Evolutionary conservation across 1,140 invertebrate species (phyloP).

Genomic region (Tetramorium alpestre): DNA sequence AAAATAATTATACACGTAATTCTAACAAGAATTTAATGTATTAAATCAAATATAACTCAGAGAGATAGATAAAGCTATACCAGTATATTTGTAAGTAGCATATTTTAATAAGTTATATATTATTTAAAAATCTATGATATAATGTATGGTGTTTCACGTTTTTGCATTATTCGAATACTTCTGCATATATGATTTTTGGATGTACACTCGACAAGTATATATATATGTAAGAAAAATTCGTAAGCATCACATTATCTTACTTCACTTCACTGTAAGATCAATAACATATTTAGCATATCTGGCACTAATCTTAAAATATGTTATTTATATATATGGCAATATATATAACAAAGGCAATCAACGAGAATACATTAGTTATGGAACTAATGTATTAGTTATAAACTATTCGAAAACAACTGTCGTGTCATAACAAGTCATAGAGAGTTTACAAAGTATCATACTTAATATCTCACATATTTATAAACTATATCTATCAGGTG

Average conservation of each 20-base stretch:
- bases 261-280: neutral
- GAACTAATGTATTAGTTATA: neutral
- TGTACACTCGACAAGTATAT: neutral
- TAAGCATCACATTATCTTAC: slow-evolving; percentile 22
- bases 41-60: slow-evolving; percentile 26
- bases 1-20: neutral
- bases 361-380: slow-evolving; percentile 33
- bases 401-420: slow-evolving; percentile 29
- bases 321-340: slow-evolving; percentile 34
- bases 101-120: neutral
- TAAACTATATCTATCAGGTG: slow-evolving; percentile 32
- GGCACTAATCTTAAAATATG: slow-evolving; percentile 21
- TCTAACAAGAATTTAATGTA: neutral
- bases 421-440: slow-evolving; percentile 37
- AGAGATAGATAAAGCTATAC: neutral
- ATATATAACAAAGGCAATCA: slow-evolving; percentile 37
- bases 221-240: slow-evolving; percentile 38
- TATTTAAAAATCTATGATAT: slow-evolving; percentile 28
- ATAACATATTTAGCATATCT: slow-evolving; percentile 6
- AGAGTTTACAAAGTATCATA: slow-evolving; percentile 28
- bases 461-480: slow-evolving; percentile 15
- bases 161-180: slow-evolving; percentile 32
- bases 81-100: slow-evolving; percentile 8
- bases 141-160: slow-evolving; percentile 34
- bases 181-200: neutral